phyloP scores from a whole-genome alignment of 2,113 vertebrate species.

The Budorcas taxicolor region DNA sequence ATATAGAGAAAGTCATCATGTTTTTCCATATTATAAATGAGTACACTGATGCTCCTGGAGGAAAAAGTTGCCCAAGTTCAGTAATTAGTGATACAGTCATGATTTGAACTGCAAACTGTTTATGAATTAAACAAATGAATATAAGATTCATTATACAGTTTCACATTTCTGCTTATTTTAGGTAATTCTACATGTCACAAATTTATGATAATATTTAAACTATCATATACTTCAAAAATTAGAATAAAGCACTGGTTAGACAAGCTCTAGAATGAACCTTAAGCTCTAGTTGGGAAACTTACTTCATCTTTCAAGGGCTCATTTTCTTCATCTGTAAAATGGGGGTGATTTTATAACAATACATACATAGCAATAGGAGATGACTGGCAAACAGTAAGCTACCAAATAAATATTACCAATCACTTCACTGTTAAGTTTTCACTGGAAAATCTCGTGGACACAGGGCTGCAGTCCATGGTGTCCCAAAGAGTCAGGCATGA shows the following conservation, averaged over 20 bases:
- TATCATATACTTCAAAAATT: neutral
- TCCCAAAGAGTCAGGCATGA: neutral
- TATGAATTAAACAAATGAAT: neutral
- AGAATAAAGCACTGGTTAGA: neutral
- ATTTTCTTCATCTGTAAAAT: neutral
- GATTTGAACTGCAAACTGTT: neutral
- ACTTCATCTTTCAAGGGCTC: neutral
- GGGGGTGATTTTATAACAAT: neutral
- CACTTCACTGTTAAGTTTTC: neutral
- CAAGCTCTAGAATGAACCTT: neutral
- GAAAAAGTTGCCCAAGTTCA: neutral
- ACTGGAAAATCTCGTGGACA: neutral
- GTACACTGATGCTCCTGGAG: neutral
- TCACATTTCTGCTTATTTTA: neutral
- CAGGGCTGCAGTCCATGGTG: neutral
- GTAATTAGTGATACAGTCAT: neutral
- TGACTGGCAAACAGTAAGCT: neutral
- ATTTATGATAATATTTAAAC: neutral
- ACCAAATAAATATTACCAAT: slow-evolving; percentile 10
- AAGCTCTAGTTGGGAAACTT: neutral
- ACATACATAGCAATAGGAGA: neutral
- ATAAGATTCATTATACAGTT: neutral
- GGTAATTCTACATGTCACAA: neutral
- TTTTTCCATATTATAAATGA: neutral
- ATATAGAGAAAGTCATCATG: neutral